Evolutionary conservation across 1,140 invertebrate species (phyloP), one percentile per base, ranked within the genome.

Genomic region (Ceratina calcarata): DNA sequence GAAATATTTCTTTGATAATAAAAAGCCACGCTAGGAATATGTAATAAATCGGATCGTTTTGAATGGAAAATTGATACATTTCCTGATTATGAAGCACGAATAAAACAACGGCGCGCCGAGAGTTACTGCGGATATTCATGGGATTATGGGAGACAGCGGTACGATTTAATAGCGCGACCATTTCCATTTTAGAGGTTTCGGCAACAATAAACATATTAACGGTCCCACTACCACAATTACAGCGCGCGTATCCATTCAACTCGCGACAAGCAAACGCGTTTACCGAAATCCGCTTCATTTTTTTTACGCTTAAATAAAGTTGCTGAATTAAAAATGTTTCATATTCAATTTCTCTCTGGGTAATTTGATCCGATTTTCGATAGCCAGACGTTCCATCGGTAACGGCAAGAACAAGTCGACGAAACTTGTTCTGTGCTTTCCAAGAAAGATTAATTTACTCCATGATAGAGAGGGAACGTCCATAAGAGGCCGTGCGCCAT

Each of bases 151-250:
- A 85, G 83, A 85, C 73, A 80, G 62, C 80, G 73, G 84, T 20
- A 82, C 84, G 68, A 75, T 85, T 86, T 86, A 85, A 85, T 69
- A 74, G 79, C 62, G 37, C 61, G 24, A 58, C 69, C 79, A 82
- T 85, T 85, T 78, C 79, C 84, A 75, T 85, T 86, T 86, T 78
- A 78, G 68, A 74, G 55, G 67, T 64, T 37, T 24, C 32, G 69
- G 73, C 66, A 82, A 86, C 79, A 85, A 85, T 85, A 84, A 78
- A 86, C 83, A 82, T 71, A 86, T 78, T 86, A 85, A 86, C 79
- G 70, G 64, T 70, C 51, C 73, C 75, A 13, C 24, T 68, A 49
- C 51, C 45, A 32, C 49, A 80, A 61, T 72, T 73, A 66, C 75
- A 55, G 37, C 49, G 45, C 51, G 66, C 37, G 78, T 80, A 83